Evolutionary conservation across 2,888 invertebrate species (phyloP).

Genomic region (Cristatella mucedo): DNA sequence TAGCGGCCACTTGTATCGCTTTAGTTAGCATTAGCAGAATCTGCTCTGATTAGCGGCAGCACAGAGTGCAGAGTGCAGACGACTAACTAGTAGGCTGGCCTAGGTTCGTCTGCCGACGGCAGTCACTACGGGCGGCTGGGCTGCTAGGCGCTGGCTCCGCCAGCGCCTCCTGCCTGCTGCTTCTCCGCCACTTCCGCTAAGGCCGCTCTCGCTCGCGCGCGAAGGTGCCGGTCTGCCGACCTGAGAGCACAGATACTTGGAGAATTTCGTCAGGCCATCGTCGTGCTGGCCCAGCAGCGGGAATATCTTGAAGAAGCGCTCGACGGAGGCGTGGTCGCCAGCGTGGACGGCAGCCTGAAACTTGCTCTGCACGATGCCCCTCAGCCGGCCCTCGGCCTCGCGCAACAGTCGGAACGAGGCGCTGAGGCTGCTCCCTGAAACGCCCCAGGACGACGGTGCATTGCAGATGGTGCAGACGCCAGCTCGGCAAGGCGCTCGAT

Average conservation of each 20-base stretch:
- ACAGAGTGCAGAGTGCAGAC: too few relatives aligned
- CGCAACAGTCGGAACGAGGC: constrained; percentile 57
- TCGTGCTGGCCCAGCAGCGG: constrained; percentile 78
- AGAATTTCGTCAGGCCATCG: constrained; percentile 72
- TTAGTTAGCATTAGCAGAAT: too few relatives aligned
- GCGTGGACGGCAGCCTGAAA: constrained; percentile 69
- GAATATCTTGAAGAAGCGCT: constrained; percentile 89
- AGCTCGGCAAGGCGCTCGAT: too few relatives aligned
- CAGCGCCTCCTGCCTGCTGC: background rate
- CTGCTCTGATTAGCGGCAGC: too few relatives aligned
- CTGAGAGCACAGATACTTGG: constrained; percentile 67
- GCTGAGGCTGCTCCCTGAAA: constrained; percentile 49
- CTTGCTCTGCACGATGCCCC: constrained; percentile 53
- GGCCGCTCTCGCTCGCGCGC: too few relatives aligned
- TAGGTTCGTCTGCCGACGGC: too few relatives aligned
- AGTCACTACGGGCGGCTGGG: too few relatives aligned
- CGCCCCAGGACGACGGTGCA: too few relatives aligned
- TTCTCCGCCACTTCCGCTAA: constrained; percentile 8
- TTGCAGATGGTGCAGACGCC: too few relatives aligned
- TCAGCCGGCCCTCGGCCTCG: constrained; percentile 56
- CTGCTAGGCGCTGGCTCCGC: too few relatives aligned
- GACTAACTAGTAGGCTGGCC: too few relatives aligned
- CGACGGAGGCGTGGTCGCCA: constrained; percentile 74
- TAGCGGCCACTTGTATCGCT: too few relatives aligned
- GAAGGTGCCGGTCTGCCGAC: constrained; percentile 26